A percentile compares a stretch with the other conserved stretches of the same genome.
Evolutionary conservation across 1,140 invertebrate species (phyloP).

Genomic region (Drosophila arizonae): DNA sequence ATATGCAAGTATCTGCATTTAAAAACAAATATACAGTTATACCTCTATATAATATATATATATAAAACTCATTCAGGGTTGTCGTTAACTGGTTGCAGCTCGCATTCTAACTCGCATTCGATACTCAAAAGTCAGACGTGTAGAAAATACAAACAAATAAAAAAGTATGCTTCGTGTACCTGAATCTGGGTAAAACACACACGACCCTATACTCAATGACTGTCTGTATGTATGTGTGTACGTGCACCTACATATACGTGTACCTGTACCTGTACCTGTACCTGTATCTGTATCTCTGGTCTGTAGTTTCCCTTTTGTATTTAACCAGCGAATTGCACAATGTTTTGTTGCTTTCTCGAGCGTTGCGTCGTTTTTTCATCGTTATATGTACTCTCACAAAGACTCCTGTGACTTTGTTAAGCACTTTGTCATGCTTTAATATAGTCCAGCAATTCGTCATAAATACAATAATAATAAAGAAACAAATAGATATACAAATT

Average conservation of each 20-base stretch:
- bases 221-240: constrained; percentile 1
- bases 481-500: too few relatives aligned
- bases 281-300: constrained; percentile 12
- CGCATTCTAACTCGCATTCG: constrained; percentile 44
- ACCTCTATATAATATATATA: background rate
- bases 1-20: background rate
- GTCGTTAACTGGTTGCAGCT: constrained; percentile 27
- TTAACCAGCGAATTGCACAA: constrained; percentile 56
- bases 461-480: too few relatives aligned
- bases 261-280: background rate
- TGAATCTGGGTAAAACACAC: constrained; percentile 49
- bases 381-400: constrained; percentile 9
- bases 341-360: constrained; percentile 53
- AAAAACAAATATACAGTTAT: background rate
- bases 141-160: constrained; percentile 27
- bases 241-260: constrained; percentile 5
- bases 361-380: constrained; percentile 46
- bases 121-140: constrained; percentile 31
- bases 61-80: constrained; percentile 26
- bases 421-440: background rate
- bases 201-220: background rate
- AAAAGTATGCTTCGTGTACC: constrained; percentile 6
- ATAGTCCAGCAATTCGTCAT: background rate
- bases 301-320: constrained; percentile 55
- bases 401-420: background rate